Conservation (phyloP, 2,888 invertebrate genomes). For the Pseudococcus jackbeardsleyi region DNA sequence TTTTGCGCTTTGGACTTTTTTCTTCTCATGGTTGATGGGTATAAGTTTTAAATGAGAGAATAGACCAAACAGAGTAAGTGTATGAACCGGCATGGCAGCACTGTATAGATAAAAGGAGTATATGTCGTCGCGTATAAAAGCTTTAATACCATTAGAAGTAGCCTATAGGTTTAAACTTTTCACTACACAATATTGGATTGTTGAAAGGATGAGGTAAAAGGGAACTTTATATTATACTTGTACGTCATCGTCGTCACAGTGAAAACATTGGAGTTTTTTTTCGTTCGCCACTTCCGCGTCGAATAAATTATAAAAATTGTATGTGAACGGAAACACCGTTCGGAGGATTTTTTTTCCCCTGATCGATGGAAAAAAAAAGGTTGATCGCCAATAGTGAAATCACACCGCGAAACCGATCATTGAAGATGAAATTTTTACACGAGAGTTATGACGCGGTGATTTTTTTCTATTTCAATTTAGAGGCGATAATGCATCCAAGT, state of each 20-base stretch:
- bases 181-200: conserved; percentile 25
- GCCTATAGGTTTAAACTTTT: conserved; percentile 45
- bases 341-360: not conserved
- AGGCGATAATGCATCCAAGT: not conserved
- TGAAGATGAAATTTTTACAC: not conserved
- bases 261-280: not conserved
- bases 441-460: not conserved
- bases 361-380: not conserved
- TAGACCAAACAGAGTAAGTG: conserved; percentile 5
- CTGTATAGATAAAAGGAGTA: conserved; percentile 21
- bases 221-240: not conserved
- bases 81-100: not conserved
- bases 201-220: not conserved
- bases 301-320: conserved; percentile 39
- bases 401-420: not conserved
- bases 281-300: not conserved
- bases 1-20: conserved; percentile 46
- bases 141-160: conserved; percentile 43
- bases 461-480: not conserved
- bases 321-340: conserved; percentile 15
- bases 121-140: conserved; percentile 29
- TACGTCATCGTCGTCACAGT: too few species aligned
- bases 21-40: conserved; percentile 4
- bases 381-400: not conserved
- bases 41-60: conserved; percentile 33